Conservation (phyloP, 2,888 invertebrate species). For the Folsomia candida region DNA sequence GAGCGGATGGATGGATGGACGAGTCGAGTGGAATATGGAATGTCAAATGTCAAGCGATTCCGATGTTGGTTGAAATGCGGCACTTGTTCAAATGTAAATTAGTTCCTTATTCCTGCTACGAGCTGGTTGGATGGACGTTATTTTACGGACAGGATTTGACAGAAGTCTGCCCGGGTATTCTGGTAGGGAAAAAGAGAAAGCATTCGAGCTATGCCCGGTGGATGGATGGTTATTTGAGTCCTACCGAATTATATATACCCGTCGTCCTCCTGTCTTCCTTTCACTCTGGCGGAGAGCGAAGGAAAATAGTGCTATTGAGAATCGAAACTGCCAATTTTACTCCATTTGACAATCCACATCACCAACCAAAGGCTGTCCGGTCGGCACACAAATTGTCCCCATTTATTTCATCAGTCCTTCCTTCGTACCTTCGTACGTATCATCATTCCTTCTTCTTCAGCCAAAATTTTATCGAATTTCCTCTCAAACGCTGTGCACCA, state of each 20-base stretch:
- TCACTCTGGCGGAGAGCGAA: no score
- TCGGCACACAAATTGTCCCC: background rate
- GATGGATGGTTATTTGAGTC: background rate
- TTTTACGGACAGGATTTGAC: no score
- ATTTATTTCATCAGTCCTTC: background rate
- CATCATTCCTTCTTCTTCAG: no score
- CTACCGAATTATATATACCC: background rate
- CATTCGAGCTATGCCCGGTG: background rate
- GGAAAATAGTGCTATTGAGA: background rate
- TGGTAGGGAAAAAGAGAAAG: no score
- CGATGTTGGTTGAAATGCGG: no score
- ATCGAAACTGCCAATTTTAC: background rate
- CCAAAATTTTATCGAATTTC: no score
- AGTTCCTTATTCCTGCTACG: background rate
- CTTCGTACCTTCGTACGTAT: no score
- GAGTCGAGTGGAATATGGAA: background rate
- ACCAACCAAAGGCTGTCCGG: background rate
- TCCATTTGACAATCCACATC: background rate
- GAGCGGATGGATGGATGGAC: background rate
- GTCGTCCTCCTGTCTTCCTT: background rate
- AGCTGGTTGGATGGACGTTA: no score
- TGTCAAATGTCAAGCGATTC: background rate
- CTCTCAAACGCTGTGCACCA: no score
- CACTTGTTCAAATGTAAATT: background rate
- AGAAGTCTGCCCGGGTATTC: no score